phyloP scores from a whole-genome alignment of 2,113 vertebrate species.

The Montifringilla adamsi region DNA sequence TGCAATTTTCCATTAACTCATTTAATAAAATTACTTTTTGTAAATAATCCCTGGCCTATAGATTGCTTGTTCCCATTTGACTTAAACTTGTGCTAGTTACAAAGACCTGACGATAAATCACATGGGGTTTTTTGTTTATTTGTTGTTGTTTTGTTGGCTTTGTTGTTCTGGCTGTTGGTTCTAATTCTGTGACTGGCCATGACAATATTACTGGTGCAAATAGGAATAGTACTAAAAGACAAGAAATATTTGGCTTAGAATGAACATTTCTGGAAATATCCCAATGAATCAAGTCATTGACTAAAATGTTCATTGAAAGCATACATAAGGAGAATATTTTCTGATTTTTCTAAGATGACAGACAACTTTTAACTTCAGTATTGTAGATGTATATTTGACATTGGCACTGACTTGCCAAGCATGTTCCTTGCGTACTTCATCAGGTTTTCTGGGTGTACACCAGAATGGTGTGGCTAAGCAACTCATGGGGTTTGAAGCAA shows the following conservation, averaged over 20 bases:
- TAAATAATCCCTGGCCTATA: background rate
- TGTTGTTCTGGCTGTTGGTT: background rate
- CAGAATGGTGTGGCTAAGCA: background rate
- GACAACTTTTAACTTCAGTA: background rate
- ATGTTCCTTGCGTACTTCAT: background rate
- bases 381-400: background rate
- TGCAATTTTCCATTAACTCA: background rate
- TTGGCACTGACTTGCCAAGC: background rate
- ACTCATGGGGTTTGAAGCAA: background rate
- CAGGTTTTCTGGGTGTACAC: background rate
- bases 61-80: background rate
- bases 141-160: background rate
- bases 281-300: background rate
- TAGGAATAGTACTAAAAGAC: background rate
- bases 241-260: background rate
- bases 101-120: background rate
- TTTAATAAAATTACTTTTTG: background rate
- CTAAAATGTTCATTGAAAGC: background rate
- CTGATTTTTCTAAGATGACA: background rate
- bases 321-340: background rate
- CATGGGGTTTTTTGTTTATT: background rate
- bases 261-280: background rate
- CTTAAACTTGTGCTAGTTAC: background rate
- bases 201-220: background rate
- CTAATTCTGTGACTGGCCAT: background rate